A percentile compares a stretch with the other conserved stretches of the same genome.
phyloP scores from a whole-genome alignment of 1,140 invertebrate genomes.

The Cotesia vestalis region DNA sequence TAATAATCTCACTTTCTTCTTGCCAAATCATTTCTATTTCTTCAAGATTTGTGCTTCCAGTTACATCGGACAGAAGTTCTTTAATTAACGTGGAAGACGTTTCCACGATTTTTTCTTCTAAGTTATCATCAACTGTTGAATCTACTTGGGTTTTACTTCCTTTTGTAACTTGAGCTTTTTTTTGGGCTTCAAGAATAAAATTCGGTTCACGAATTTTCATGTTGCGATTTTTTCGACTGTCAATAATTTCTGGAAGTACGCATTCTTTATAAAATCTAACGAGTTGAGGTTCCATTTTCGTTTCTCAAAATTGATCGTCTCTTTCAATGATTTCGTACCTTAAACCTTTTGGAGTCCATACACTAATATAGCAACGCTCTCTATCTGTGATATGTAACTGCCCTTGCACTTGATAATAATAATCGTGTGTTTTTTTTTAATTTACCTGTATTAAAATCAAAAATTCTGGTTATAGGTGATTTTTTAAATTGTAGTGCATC shows the following conservation, averaged over 20 bases:
- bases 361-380: conserved; percentile 40
- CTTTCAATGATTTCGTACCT: conserved; percentile 19
- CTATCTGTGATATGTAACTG: conserved; percentile 44
- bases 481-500: too few species aligned
- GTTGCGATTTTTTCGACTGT: conserved; percentile 49
- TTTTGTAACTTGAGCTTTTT: not conserved
- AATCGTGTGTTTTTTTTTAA: conserved; percentile 46
- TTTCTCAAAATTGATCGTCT: conserved; percentile 38
- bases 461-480: conserved; percentile 20
- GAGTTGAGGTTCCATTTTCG: conserved; percentile 39
- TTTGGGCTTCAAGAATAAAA: conserved; percentile 39
- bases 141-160: too few species aligned
- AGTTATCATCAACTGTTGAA: too few species aligned
- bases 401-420: conserved; percentile 52
- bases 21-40: too few species aligned
- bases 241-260: conserved; percentile 35
- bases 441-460: conserved; percentile 7
- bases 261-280: conserved; percentile 49
- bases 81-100: too few species aligned
- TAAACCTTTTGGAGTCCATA: conserved; percentile 38
- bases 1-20: too few species aligned
- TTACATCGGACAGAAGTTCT: too few species aligned
- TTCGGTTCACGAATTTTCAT: conserved; percentile 46
- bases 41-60: too few species aligned
- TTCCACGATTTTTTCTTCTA: not conserved